These are phyloP conservation scores for Agapornis roseicollis DNA, from an alignment of 2,113 vertebrate species.

Conservation along the genomic window DNA sequence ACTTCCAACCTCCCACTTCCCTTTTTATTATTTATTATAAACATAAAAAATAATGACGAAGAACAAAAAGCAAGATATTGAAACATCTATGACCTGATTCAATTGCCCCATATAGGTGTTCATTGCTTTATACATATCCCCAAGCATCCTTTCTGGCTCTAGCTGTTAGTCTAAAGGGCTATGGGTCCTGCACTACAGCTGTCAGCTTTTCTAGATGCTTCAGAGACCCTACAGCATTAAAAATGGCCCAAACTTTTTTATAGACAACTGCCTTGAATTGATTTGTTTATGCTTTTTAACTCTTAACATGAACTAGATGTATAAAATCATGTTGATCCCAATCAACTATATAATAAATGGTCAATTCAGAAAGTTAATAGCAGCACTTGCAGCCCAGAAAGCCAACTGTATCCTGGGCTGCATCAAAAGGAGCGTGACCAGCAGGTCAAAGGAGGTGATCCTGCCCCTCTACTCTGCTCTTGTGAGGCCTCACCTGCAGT, in stretches of 20 bases:
- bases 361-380: neutral
- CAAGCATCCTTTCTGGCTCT: neutral
- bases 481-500: no score
- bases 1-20: neutral
- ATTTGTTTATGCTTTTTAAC: neutral
- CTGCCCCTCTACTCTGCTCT: no score
- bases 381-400: no score
- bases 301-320: neutral
- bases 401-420: no score
- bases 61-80: neutral
- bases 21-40: neutral
- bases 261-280: neutral
- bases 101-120: neutral
- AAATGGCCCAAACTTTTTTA: neutral
- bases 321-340: neutral
- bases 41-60: neutral
- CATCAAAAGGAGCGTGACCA: no score
- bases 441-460: no score
- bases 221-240: neutral
- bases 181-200: neutral
- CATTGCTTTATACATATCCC: accelerated
- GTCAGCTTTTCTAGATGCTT: neutral
- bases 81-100: neutral
- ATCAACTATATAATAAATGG: neutral
- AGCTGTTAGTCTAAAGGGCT: neutral